Evolutionary conservation across 2,888 invertebrate species (phyloP), one percentile per base, ranked within the genome.

Genomic region (Tillus elongatus): DNA sequence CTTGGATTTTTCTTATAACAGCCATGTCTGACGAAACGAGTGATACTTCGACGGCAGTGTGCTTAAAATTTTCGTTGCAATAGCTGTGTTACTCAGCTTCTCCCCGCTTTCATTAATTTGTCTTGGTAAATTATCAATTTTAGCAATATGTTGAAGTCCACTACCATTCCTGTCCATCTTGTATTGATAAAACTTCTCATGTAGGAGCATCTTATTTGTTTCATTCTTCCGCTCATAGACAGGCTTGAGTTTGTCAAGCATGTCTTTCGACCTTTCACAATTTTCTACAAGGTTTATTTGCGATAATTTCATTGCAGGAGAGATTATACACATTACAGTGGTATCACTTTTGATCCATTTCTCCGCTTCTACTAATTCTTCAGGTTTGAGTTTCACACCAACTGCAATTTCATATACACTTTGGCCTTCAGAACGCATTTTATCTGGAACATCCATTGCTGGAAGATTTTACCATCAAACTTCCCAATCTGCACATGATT

Each of bases 91-190:
- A 36, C 44, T 49, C 3, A 51, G 35, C 15, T 10, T 13, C 3
- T 52, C 47, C 10, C 44, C 49, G n/a, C 41, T 11, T 27, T 51
- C 46, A 30, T 33, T 33, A n/a, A 50, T 36, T 31, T 45, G 32
- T 37, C 35, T 33, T 8, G 53, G 54, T 39, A 56, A 33, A 30
- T 52, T 54, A 37, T 49, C 49, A 2, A 56, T 41, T 37, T 52
- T 53, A 2, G 52, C 27, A 3, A 56, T 43, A 32, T 56, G 53
- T 30, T 55, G 48, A 1, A 50, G 49, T 2, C 56, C 43, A 2
- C 41, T 40, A 13, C 56, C 52, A 4, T 32, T 46, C 4, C 43
- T 4, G 0, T 26, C 30, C 46, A 49, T 50, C 33, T 43, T 49
- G 16, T 50, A 51, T 15, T 50, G 37, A 19, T 52, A 37, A 24